Evolutionary conservation across 2,113 vertebrate species (phyloP).

Genomic region (Panthera leo): DNA sequence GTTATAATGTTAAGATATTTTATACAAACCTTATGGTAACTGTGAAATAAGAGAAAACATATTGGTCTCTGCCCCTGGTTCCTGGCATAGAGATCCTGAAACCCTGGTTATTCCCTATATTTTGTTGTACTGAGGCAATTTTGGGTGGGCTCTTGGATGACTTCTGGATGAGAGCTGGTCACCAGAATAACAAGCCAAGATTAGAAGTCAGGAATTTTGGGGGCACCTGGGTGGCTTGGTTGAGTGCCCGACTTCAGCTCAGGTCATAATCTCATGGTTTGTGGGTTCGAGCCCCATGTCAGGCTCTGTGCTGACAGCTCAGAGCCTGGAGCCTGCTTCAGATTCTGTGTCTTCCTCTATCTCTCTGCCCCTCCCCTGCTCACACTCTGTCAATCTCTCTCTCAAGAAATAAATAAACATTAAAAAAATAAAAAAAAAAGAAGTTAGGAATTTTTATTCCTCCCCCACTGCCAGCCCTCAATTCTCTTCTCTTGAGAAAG

Average conservation of each 20-base stretch:
- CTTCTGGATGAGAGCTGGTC: neutral
- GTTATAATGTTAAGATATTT: neutral
- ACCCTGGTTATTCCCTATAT: neutral
- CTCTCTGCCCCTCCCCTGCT: too few species aligned
- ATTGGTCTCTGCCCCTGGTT: neutral
- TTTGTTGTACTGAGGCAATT: neutral
- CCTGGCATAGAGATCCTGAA: neutral
- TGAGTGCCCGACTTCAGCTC: too few species aligned
- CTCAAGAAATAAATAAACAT: too few species aligned
- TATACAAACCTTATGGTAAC: neutral
- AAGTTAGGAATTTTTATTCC: neutral
- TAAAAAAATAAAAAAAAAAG: too few species aligned
- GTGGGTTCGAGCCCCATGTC: too few species aligned
- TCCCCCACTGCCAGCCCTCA: neutral
- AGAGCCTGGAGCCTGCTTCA: too few species aligned
- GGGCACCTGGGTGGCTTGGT: too few species aligned
- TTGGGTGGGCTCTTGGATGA: neutral
- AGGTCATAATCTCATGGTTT: too few species aligned
- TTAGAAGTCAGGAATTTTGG: neutral
- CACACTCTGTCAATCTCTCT: too few species aligned
- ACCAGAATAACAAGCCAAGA: neutral
- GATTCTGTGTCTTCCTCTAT: too few species aligned
- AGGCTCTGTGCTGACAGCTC: too few species aligned
- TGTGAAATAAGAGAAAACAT: neutral
- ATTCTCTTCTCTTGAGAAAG: neutral